Conservation (phyloP, 2,888 invertebrate species). For the Volucella inflata region DNA sequence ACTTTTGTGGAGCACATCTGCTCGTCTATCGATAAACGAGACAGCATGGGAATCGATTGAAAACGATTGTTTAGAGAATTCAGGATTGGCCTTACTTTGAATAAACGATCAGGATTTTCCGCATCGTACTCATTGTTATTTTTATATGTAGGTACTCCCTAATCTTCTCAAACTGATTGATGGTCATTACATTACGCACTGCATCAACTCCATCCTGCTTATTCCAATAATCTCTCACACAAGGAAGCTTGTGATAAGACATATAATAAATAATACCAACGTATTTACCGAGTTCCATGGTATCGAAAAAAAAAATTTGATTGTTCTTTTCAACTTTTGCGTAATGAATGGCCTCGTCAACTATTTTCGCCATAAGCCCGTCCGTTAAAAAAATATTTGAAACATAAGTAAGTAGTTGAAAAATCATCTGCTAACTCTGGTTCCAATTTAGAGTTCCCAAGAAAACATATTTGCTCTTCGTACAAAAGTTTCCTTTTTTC, state of each 20-base stretch:
- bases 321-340: slow-evolving; percentile 53
- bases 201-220: slow-evolving; percentile 58
- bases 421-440: slow-evolving; percentile 52
- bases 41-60: slow-evolving; percentile 49
- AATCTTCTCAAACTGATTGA: slow-evolving; percentile 64
- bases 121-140: slow-evolving; percentile 62
- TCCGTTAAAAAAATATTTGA: slow-evolving; percentile 66
- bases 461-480: slow-evolving; percentile 60
- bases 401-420: slow-evolving; percentile 54
- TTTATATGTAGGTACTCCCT: slow-evolving; percentile 64
- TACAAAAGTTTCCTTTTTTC: slow-evolving; percentile 61
- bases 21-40: slow-evolving; percentile 53
- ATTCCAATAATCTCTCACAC: too few species aligned
- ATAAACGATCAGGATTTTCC: slow-evolving; percentile 64
- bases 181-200: slow-evolving; percentile 64
- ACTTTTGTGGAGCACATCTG: slow-evolving; percentile 50
- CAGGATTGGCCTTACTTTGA: slow-evolving; percentile 58
- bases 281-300: slow-evolving; percentile 45
- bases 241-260: slow-evolving; percentile 66
- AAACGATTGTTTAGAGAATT: slow-evolving; percentile 54
- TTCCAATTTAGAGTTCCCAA: slow-evolving; percentile 52
- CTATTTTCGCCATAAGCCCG: slow-evolving; percentile 52
- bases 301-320: slow-evolving; percentile 30
- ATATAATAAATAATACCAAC: slow-evolving; percentile 66
- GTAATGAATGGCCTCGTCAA: slow-evolving; percentile 57